These are phyloP conservation scores for Heliconius congener DNA, from an alignment of 1,140 invertebrate species.

Conservation along the genomic window DNA sequence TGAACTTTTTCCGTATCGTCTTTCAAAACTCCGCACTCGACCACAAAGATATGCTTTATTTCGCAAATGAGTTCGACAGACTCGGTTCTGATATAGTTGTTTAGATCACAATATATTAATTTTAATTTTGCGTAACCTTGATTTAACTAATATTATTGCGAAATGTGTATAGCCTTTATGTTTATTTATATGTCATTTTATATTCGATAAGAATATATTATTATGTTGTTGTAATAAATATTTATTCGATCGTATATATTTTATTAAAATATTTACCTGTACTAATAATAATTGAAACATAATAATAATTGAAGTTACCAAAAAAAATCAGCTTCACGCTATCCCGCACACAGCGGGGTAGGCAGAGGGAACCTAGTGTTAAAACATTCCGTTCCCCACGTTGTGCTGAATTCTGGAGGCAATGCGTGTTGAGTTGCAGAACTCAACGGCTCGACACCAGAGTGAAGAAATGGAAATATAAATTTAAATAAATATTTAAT, in stretches of 20 bases:
- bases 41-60: constrained; percentile 91
- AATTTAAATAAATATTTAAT: too few species aligned
- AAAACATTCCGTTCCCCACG: too few species aligned
- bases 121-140: constrained; percentile 37
- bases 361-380: too few species aligned
- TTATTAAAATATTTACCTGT: too few species aligned
- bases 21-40: constrained; percentile 93
- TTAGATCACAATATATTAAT: constrained; percentile 42
- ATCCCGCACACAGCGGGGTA: too few species aligned
- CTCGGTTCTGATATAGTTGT: constrained; percentile 85
- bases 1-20: constrained; percentile 97
- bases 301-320: too few species aligned
- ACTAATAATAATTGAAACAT: too few species aligned
- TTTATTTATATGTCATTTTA: constrained; percentile 50
- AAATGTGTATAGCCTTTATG: constrained; percentile 56
- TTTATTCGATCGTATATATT: not conserved
- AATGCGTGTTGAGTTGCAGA: too few species aligned
- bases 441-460: too few species aligned
- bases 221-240: constrained; percentile 21
- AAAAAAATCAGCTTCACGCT: too few species aligned
- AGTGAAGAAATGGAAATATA: too few species aligned
- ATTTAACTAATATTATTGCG: constrained; percentile 39
- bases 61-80: constrained; percentile 92
- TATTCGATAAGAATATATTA: constrained; percentile 28
- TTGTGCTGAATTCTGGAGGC: too few species aligned